Evolutionary conservation across 2,797 vertebrate genomes (phyloP).

Genomic region (Moxostoma hubbsi): DNA sequence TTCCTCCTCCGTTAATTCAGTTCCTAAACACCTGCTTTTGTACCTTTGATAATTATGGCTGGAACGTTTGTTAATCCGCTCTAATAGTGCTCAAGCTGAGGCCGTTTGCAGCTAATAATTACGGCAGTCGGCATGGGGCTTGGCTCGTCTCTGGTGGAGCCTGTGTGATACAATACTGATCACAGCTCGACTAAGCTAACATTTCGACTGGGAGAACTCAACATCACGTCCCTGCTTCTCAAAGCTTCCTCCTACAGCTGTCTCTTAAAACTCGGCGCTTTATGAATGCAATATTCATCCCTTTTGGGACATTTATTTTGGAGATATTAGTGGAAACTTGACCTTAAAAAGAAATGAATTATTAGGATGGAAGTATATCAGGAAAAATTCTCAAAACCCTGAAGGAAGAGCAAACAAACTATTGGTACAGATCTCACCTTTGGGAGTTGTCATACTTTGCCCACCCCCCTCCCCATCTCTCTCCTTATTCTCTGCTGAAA

Average conservation of each 20-base stretch:
- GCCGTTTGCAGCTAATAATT: conserved; percentile 83
- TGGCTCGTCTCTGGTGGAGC: conserved; percentile 67
- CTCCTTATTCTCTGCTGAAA: conserved; percentile 44
- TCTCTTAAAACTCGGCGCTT: conserved; percentile 48
- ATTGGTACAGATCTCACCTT: conserved; percentile 63
- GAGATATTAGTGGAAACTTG: conserved; percentile 58
- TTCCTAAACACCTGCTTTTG: conserved; percentile 74
- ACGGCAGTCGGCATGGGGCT: conserved; percentile 76
- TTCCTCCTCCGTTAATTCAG: conserved; percentile 66
- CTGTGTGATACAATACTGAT: conserved; percentile 63
- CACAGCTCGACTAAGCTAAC: conserved; percentile 52
- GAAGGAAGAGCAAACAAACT: conserved; percentile 63
- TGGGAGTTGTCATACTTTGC: conserved; percentile 59
- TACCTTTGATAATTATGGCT: conserved; percentile 80
- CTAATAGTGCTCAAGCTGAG: conserved; percentile 79
- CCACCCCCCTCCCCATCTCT: conserved; percentile 26
- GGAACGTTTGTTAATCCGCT: conserved; percentile 79
- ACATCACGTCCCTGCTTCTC: conserved; percentile 46
- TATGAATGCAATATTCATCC: conserved; percentile 54
- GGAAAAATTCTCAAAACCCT: conserved; percentile 60
- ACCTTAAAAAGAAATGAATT: conserved; percentile 62
- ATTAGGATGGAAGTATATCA: conserved; percentile 63
- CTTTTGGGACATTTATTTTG: conserved; percentile 58
- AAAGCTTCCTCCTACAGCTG: conserved; percentile 52
- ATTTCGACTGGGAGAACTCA: conserved; percentile 56